phyloP scores from a whole-genome alignment of 2,888 invertebrate species.

The Acheta domesticus region DNA sequence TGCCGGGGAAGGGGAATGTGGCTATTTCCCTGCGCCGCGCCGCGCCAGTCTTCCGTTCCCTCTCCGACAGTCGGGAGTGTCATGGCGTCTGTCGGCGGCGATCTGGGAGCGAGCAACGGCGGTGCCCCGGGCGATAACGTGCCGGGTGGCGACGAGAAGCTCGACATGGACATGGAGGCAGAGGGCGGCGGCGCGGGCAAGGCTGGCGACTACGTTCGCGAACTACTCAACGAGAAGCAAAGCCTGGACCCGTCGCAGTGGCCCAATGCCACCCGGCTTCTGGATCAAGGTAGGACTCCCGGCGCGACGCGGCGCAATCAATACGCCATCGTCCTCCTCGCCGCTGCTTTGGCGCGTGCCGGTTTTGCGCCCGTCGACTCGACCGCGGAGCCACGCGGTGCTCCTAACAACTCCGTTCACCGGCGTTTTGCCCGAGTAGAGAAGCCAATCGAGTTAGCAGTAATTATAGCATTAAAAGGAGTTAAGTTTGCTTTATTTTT shows the following conservation, averaged over 20 bases:
- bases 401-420: not conserved
- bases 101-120: too few species aligned
- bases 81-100: too few species aligned
- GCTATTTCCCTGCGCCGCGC: too few species aligned
- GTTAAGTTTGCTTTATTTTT: too few species aligned
- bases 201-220: slow-evolving; percentile 73
- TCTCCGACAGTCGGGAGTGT: too few species aligned
- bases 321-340: not conserved
- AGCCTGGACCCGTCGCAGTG: slow-evolving; percentile 64
- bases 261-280: slow-evolving; percentile 64
- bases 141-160: not conserved
- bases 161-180: slow-evolving; percentile 32
- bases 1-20: too few species aligned
- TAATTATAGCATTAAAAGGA: too few species aligned
- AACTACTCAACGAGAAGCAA: slow-evolving; percentile 68
- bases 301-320: not conserved
- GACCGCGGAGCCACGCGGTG: not conserved
- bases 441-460: too few species aligned
- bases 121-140: too few species aligned
- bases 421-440: not conserved
- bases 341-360: not conserved
- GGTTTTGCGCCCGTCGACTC: not conserved
- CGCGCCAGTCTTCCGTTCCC: too few species aligned
- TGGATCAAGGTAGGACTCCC: slow-evolving; percentile 64
- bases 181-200: slow-evolving; percentile 29